Evolutionary conservation across 2,888 invertebrate species (phyloP).

Genomic region (Monoplex corrugatus): DNA sequence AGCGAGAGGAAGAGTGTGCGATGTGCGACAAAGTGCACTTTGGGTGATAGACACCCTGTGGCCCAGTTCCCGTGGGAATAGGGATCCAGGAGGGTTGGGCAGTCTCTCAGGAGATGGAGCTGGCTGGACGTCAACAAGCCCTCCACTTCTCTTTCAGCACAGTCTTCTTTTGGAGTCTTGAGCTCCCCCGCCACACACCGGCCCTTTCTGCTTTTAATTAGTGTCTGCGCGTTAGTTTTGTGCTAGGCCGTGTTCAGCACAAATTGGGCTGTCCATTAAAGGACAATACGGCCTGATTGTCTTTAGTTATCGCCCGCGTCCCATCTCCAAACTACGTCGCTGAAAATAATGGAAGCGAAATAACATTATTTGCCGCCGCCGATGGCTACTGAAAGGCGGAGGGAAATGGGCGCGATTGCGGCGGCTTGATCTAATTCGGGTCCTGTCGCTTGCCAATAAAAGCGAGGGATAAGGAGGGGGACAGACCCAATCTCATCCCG

Average conservation of each 20-base stretch:
- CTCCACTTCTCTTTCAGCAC: not conserved
- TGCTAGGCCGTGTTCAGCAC: constrained; percentile 51
- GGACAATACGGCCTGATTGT: constrained; percentile 58
- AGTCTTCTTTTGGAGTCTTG: not conserved
- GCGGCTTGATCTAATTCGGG: constrained; percentile 58
- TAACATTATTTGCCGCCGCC: constrained; percentile 58
- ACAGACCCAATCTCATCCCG: constrained; percentile 54
- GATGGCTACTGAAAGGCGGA: constrained; percentile 52
- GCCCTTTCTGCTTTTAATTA: constrained; percentile 58
- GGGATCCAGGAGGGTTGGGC: not conserved
- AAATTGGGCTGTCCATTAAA: constrained; percentile 58
- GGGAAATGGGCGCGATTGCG: constrained; percentile 57
- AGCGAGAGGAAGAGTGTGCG: no score
- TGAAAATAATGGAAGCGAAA: constrained; percentile 57
- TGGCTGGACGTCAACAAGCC: constrained; percentile 21
- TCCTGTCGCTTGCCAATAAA: constrained; percentile 57
- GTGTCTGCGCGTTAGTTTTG: constrained; percentile 53
- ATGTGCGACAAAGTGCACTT: not conserved
- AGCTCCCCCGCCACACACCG: constrained; percentile 18
- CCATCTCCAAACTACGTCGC: constrained; percentile 55
- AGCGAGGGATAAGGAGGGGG: constrained; percentile 51
- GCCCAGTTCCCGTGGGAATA: constrained; percentile 1
- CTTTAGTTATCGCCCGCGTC: constrained; percentile 55
- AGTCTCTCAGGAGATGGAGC: not conserved
- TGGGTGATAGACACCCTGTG: constrained; percentile 19